Conservation (phyloP, 2,113 vertebrate genomes). For the Pterocles orientalis region DNA sequence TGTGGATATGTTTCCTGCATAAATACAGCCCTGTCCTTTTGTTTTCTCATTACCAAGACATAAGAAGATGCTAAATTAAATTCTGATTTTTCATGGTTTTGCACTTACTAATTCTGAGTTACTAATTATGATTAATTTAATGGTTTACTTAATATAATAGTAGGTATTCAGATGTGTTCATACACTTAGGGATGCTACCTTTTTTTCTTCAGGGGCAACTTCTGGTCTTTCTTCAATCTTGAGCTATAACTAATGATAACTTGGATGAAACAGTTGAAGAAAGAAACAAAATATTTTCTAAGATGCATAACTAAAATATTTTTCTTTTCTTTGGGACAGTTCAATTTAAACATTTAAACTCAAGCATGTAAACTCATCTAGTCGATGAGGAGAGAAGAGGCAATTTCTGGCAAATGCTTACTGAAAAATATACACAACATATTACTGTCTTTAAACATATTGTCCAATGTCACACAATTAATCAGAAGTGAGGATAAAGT, state of each 20-base stretch:
- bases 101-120: too few relatives aligned
- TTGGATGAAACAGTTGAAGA: neutral
- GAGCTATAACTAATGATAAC: neutral
- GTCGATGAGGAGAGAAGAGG: neutral
- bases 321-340: neutral
- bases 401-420: neutral
- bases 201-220: neutral
- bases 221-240: neutral
- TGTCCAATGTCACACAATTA: neutral
- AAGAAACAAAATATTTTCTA: neutral
- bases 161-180: neutral
- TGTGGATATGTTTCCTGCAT: neutral
- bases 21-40: neutral
- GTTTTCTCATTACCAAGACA: neutral
- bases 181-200: neutral
- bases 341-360: neutral
- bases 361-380: neutral
- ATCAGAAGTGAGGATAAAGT: neutral
- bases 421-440: neutral
- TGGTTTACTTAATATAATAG: neutral
- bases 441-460: neutral
- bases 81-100: neutral
- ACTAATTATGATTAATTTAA: neutral
- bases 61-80: neutral
- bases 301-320: neutral